Evolutionary conservation across 2,888 invertebrate genomes (phyloP).

Genomic region (Smittia sp.): DNA sequence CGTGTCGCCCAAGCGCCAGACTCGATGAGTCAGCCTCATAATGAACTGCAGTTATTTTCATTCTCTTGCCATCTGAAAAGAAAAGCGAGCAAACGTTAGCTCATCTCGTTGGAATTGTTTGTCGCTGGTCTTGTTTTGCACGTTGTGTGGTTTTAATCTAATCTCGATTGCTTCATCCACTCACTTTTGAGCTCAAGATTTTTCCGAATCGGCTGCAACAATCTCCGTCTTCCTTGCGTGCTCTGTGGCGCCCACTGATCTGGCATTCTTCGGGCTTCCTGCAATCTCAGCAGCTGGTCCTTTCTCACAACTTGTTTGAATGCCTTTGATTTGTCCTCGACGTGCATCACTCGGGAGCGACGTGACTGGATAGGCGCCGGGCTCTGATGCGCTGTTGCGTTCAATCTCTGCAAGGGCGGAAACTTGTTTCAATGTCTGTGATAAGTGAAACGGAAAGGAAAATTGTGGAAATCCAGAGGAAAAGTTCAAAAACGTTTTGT

Average conservation of each 20-base stretch:
- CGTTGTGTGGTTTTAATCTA: not conserved
- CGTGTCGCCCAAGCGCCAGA: conserved; percentile 57
- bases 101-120: not conserved
- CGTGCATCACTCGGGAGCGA: conserved; percentile 48
- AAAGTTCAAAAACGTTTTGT: too few relatives aligned
- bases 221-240: conserved; percentile 43
- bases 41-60: conserved; percentile 59
- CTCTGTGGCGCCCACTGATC: not conserved
- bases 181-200: conserved; percentile 29
- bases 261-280: conserved; percentile 6
- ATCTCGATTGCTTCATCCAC: not conserved
- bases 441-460: too few relatives aligned
- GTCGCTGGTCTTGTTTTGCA: conserved; percentile 2
- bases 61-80: conserved; percentile 46
- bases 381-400: not conserved
- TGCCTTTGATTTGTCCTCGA: conserved; percentile 46
- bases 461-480: not conserved
- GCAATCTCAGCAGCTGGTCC: conserved; percentile 38
- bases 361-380: conserved; percentile 45
- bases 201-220: conserved; percentile 52
- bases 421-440: too few relatives aligned
- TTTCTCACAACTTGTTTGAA: conserved; percentile 44
- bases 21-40: conserved; percentile 64
- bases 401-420: conserved; percentile 11
- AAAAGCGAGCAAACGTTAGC: not conserved